Evolutionary conservation across 2,888 invertebrate species (phyloP).

Genomic region (Crocallis elinguaria): DNA sequence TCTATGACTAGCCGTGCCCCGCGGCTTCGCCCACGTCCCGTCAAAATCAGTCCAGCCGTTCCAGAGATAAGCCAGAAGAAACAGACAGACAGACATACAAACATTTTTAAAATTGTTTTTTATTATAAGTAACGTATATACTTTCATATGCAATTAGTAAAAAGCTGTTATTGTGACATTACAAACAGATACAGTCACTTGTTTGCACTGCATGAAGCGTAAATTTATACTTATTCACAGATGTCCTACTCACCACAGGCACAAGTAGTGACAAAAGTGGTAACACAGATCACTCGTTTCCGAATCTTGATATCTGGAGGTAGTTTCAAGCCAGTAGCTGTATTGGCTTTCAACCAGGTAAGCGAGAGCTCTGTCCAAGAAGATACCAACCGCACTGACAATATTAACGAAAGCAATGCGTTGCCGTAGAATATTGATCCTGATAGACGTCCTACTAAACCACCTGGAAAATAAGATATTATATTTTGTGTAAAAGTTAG

Average conservation of each 20-base stretch:
- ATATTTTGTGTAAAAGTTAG: neutral
- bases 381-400: slow-evolving; percentile 74
- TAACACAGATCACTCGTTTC: slow-evolving; percentile 49
- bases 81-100: no score
- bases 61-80: no score
- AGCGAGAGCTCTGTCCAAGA: slow-evolving; percentile 58
- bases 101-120: no score
- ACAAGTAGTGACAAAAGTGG: slow-evolving; percentile 48
- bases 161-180: no score
- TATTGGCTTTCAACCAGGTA: slow-evolving; percentile 58
- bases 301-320: slow-evolving; percentile 54
- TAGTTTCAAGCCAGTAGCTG: slow-evolving; percentile 42
- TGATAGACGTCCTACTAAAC: slow-evolving; percentile 60
- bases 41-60: no score
- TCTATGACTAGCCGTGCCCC: no score
- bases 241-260: slow-evolving; percentile 54
- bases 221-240: no score
- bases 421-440: slow-evolving; percentile 84
- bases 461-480: slow-evolving; percentile 46
- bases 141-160: no score
- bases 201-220: no score
- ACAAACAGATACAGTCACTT: no score
- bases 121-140: no score
- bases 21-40: no score
- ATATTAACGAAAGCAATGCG: slow-evolving; percentile 74